phyloP scores from a whole-genome alignment of 2,797 vertebrate species.

The Hypotaenidia philippensis region DNA sequence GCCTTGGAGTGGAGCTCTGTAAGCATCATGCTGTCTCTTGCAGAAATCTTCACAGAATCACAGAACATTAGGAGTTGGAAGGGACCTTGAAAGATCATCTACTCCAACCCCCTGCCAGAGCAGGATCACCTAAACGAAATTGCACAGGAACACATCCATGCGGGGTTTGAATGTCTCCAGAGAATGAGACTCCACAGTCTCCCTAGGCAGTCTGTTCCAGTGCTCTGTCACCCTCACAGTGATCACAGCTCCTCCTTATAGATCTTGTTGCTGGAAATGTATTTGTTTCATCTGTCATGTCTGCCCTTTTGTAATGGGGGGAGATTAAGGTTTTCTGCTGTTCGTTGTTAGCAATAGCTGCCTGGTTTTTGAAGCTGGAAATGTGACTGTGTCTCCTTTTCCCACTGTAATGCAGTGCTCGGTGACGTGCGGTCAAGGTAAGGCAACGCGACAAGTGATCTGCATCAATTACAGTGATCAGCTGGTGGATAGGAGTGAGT shows the following conservation, averaged over 20 bases:
- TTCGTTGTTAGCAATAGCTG: not conserved
- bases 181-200: too few species aligned
- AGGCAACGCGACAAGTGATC: slow-evolving; percentile 90
- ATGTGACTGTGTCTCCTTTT: slow-evolving; percentile 46
- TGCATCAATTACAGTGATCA: slow-evolving; percentile 94
- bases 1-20: slow-evolving; percentile 95
- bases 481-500: slow-evolving; percentile 88
- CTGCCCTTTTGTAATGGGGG: not conserved
- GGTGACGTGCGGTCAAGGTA: slow-evolving; percentile 95
- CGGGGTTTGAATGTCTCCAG: too few species aligned
- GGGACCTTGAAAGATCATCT: too few species aligned
- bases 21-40: slow-evolving; percentile 60
- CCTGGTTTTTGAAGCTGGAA: not conserved
- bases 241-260: not conserved
- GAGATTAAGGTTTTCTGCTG: not conserved
- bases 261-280: not conserved
- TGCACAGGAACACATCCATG: too few species aligned
- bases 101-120: too few species aligned
- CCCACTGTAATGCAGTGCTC: slow-evolving; percentile 88
- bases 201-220: too few species aligned
- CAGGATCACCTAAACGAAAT: too few species aligned
- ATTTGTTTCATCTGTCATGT: not conserved
- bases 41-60: not conserved
- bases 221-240: too few species aligned
- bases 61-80: too few species aligned